Evolutionary conservation across 2,888 invertebrate species (phyloP).

Genomic region (Trichopoda pennipes): DNA sequence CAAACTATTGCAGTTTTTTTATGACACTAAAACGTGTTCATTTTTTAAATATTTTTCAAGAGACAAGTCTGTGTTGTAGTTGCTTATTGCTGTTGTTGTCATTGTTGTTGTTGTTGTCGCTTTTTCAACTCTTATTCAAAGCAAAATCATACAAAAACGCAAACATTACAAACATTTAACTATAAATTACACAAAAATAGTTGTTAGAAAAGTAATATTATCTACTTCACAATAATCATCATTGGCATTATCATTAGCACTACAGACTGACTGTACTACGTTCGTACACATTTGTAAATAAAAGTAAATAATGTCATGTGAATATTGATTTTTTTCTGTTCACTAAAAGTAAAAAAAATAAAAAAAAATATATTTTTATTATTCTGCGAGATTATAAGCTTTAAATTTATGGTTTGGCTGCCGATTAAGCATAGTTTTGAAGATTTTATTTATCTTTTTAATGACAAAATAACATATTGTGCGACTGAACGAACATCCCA

Average conservation of each 20-base stretch:
- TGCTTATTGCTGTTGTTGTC: neutral
- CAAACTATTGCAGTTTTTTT: conserved; percentile 43
- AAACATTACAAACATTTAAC: conserved; percentile 53
- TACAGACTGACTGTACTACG: conserved; percentile 7
- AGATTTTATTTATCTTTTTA: conserved; percentile 24
- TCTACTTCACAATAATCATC: conserved; percentile 36
- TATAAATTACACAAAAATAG: conserved; percentile 22
- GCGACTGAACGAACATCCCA: neutral
- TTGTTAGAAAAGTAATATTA: conserved; percentile 38
- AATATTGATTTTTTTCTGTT: conserved; percentile 21
- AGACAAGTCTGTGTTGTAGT: conserved; percentile 43
- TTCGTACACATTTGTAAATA: neutral
- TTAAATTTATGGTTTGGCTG: conserved; percentile 1
- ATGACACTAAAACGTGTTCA: conserved; percentile 58
- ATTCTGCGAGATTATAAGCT: conserved; percentile 38
- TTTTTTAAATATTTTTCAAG: conserved; percentile 46
- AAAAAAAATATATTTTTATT: conserved; percentile 21
- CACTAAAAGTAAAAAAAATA: conserved; percentile 3
- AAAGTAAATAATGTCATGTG: conserved; percentile 45
- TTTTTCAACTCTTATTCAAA: conserved; percentile 23
- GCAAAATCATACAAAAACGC: conserved; percentile 35
- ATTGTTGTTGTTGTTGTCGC: neutral
- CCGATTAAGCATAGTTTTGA: conserved; percentile 16
- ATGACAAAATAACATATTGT: conserved; percentile 25
- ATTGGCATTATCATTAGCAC: conserved; percentile 18